These are phyloP conservation scores for Bimastos eiseni DNA, from an alignment of 2,888 invertebrate species.

Conservation along the genomic window DNA sequence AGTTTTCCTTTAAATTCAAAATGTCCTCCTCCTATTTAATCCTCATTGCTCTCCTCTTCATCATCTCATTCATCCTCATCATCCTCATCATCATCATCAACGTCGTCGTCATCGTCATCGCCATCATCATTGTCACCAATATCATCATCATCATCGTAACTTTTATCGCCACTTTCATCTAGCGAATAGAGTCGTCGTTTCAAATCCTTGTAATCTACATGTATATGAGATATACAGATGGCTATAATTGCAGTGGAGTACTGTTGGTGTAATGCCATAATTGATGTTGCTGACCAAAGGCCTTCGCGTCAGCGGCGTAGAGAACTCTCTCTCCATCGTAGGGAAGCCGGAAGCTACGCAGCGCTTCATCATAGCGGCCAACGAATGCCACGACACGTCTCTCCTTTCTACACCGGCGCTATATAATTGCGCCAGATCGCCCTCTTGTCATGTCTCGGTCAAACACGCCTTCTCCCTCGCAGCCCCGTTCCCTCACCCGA, in stretches of 20 bases:
- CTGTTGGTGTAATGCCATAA: neutral
- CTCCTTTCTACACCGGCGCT: conserved; percentile 3
- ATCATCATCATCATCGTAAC: conserved; percentile 14
- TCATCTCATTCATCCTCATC: conserved; percentile 26
- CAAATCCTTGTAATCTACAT: neutral
- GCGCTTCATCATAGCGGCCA: neutral
- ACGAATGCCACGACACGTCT: conserved; percentile 21
- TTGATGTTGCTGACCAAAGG: neutral
- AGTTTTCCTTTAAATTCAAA: neutral
- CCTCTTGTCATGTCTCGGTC: conserved; percentile 22
- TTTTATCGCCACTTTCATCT: neutral
- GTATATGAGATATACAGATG: neutral
- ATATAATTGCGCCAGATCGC: conserved; percentile 16
- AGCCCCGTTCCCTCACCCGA: neutral
- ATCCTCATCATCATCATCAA: conserved; percentile 28
- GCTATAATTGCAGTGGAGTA: neutral
- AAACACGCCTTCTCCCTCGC: neutral
- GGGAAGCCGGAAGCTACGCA: neutral
- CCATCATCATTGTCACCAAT: conserved; percentile 18
- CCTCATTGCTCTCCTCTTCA: conserved; percentile 14
- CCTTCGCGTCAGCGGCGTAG: neutral
- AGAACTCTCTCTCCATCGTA: neutral
- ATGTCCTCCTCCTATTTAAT: neutral
- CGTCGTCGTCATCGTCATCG: conserved; percentile 17
- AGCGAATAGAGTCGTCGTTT: neutral